These are phyloP conservation scores for Lithophane semibrunnea DNA, from an alignment of 2,888 invertebrate genomes.

Conservation along the genomic window DNA sequence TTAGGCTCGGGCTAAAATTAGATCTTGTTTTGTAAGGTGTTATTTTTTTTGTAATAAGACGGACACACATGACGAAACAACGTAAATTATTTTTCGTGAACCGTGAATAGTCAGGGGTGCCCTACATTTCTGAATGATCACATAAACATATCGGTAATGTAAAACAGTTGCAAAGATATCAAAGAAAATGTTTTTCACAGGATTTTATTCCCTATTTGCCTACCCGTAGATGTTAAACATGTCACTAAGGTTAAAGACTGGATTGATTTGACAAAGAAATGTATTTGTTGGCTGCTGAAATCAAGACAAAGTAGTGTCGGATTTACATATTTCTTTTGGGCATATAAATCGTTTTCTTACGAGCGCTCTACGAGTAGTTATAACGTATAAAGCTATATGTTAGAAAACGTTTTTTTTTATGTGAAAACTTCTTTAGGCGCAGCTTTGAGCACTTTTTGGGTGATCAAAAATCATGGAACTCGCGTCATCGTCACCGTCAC, in stretches of 20 bases:
- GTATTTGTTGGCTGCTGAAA: constrained; percentile 53
- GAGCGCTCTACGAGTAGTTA: neutral
- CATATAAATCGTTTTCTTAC: constrained; percentile 19
- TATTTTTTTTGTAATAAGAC: neutral
- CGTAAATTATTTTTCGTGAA: neutral
- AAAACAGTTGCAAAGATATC: constrained; percentile 34
- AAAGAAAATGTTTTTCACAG: constrained; percentile 31
- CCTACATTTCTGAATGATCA: constrained; percentile 17
- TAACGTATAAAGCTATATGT: neutral
- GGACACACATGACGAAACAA: constrained; percentile 5
- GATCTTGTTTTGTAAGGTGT: neutral
- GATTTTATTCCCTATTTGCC: constrained; percentile 30
- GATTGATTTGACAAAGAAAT: constrained; percentile 61
- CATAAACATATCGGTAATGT: constrained; percentile 21
- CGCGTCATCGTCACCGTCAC: too few relatives aligned
- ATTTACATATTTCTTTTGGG: constrained; percentile 50
- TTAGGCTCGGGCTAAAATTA: neutral
- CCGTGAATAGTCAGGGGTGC: neutral
- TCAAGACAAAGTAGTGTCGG: constrained; percentile 49
- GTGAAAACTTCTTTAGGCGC: too few relatives aligned
- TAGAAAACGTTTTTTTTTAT: too few relatives aligned
- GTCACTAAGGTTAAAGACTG: constrained; percentile 45
- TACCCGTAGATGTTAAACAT: constrained; percentile 36
- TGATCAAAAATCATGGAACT: too few relatives aligned
- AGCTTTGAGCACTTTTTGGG: too few relatives aligned